A percentile compares a stretch with the other conserved stretches of the same genome.
These are phyloP conservation scores for Ivindomyrus marchei DNA, from an alignment of 2,113 vertebrate genomes.

Conservation along the genomic window DNA sequence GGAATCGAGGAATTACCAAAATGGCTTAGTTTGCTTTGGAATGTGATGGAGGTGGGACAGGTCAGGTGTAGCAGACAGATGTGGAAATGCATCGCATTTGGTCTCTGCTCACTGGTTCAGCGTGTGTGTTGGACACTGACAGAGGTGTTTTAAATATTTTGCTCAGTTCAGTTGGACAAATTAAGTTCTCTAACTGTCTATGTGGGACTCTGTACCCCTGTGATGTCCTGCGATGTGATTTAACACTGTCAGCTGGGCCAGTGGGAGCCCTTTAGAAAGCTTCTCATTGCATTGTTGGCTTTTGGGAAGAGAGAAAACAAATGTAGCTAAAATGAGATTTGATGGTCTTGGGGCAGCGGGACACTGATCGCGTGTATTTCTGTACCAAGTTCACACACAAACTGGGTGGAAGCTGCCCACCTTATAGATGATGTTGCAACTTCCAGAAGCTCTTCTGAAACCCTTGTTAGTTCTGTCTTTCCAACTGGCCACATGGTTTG, in stretches of 20 bases:
- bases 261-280: neutral
- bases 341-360: conserved; percentile 22
- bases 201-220: neutral
- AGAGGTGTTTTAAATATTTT: neutral
- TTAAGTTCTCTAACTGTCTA: neutral
- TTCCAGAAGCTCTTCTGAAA: neutral
- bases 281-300: neutral
- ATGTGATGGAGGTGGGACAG: conserved; percentile 21
- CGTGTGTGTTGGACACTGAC: conserved; percentile 35
- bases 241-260: neutral
- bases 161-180: neutral
- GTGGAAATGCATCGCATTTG: conserved; percentile 16
- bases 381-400: neutral
- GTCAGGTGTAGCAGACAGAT: conserved; percentile 34
- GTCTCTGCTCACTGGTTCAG: conserved; percentile 63
- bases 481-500: neutral
- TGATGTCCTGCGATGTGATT: neutral
- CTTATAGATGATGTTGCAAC: neutral
- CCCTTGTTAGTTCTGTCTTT: neutral
- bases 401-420: neutral
- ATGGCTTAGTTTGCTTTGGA: conserved; percentile 26
- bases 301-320: neutral
- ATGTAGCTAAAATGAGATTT: conserved; percentile 6
- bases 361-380: conserved; percentile 17
- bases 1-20: conserved; percentile 15